These are phyloP conservation scores for Clupea harengus DNA, from an alignment of 2,113 vertebrate species.

Conservation along the genomic window DNA sequence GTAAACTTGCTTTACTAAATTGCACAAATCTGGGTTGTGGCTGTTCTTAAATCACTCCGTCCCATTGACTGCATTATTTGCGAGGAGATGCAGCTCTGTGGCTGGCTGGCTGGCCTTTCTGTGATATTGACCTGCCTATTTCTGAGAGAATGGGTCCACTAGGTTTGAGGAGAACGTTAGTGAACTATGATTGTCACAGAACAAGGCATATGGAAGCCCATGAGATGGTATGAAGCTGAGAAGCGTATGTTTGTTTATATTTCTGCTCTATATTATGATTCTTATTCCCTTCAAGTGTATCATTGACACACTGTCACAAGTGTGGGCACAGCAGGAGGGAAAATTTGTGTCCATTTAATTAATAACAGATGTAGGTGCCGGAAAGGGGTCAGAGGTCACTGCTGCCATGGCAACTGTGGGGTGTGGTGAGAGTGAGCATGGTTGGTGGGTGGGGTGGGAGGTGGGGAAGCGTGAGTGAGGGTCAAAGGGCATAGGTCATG, in stretches of 20 bases:
- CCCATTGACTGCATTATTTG: not conserved
- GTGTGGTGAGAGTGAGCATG: slow-evolving; percentile 47
- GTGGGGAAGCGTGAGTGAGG: slow-evolving; percentile 44
- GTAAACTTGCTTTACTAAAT: not conserved
- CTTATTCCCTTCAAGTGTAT: slow-evolving; percentile 22
- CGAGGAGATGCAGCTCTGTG: not conserved
- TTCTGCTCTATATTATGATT: not conserved
- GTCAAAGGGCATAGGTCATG: slow-evolving; percentile 62
- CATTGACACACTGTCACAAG: slow-evolving; percentile 19
- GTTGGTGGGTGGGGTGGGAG: slow-evolving; percentile 47
- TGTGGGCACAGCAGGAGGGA: slow-evolving; percentile 43
- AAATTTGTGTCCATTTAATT: slow-evolving; percentile 65
- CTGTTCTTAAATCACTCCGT: not conserved
- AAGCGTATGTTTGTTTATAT: not conserved
- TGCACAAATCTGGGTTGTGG: not conserved
- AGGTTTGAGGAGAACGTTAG: not conserved
- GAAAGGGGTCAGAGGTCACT: slow-evolving; percentile 70
- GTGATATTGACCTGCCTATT: not conserved
- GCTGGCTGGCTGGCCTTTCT: not conserved
- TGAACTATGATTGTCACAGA: not conserved
- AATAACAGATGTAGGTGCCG: slow-evolving; percentile 75
- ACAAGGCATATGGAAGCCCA: not conserved
- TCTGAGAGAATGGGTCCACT: not conserved
- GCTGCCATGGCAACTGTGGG: slow-evolving; percentile 63
- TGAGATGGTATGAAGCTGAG: not conserved